Evolutionary conservation across 2,888 invertebrate species (phyloP), one percentile per base, ranked within the genome.

Genomic region (Micropterix aruncella): DNA sequence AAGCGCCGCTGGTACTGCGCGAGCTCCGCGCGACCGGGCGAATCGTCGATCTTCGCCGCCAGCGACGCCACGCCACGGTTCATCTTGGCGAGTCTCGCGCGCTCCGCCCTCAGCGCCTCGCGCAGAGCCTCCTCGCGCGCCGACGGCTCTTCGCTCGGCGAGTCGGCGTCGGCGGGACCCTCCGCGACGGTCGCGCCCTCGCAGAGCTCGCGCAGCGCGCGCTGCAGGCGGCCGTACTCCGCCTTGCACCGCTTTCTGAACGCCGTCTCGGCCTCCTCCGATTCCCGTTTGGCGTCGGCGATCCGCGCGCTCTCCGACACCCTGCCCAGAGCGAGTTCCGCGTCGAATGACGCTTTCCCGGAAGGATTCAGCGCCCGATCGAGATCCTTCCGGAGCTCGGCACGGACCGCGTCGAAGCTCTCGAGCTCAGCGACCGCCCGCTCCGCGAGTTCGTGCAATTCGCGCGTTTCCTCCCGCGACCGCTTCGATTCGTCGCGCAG

Each of bases 1-100:
- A 99, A 97, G 54, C 97, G 73, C 56, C 89, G 78, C 61, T 97
- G 95, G 62, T 99, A 97, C 59, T 99, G 97, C 43, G 89, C 78
- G 44, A 97, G 67, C 60, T 99, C 97, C 0, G 91, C 88, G 47
- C 93, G 77, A 19, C 90, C 87, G 1, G 97, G 97, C 45, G 94
- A 82, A 56, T 93, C 91, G 60, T 97, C 97, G 45, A 96, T 69
- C 56, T 89, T 87, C 18, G 91, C 73, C 46, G 89, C 83, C 52
- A 95, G 76, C 9, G 79, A 74, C 14, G 90, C 79, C 45, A 94
- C 81, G 50, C 81, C 79, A 37, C 89, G 74, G 61, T 86, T 89
- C 50, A 81, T 74, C 55, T 83, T 82, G 0, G 91, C 93, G 53
- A 90, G 60, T 52, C 83, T 79, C 42, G 84, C 60, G 51, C 83